These are phyloP conservation scores for Melipona beecheii DNA, from an alignment of 2,888 invertebrate genomes.

Conservation along the genomic window DNA sequence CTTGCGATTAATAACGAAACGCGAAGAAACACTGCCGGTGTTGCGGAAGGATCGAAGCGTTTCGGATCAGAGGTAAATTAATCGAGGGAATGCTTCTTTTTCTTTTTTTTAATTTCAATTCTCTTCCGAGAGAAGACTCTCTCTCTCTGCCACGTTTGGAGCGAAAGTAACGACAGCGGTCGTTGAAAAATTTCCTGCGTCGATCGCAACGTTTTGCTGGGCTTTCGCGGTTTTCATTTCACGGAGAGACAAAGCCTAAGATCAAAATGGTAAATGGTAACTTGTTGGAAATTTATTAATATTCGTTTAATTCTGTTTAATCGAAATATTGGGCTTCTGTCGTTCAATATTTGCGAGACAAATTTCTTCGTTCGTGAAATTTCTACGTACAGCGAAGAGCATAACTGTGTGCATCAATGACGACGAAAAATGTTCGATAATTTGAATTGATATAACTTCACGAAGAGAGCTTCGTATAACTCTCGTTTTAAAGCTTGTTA, in stretches of 20 bases:
- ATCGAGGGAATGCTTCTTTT: not conserved
- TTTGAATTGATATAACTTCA: no score
- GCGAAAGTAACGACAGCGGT: not conserved
- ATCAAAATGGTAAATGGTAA: constrained; percentile 12
- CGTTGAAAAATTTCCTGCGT: constrained; percentile 44
- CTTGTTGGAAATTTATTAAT: no score
- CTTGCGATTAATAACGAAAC: constrained; percentile 11
- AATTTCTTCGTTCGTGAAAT: no score
- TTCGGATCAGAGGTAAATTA: constrained; percentile 27
- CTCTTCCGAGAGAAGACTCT: constrained; percentile 4
- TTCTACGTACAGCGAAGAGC: no score
- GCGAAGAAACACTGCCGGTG: not conserved
- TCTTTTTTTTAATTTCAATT: not conserved
- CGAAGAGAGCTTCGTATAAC: no score
- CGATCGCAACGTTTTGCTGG: constrained; percentile 32
- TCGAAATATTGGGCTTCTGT: no score
- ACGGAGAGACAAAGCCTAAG: constrained; percentile 31
- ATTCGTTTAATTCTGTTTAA: no score
- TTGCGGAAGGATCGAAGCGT: constrained; percentile 8
- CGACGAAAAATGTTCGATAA: no score
- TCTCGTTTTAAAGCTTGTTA: no score
- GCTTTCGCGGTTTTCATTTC: constrained; percentile 36
- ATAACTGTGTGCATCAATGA: no score
- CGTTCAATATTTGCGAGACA: no score
- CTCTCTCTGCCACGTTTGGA: no score